Evolutionary conservation across 2,888 invertebrate species (phyloP).

Genomic region (Phania funesta): DNA sequence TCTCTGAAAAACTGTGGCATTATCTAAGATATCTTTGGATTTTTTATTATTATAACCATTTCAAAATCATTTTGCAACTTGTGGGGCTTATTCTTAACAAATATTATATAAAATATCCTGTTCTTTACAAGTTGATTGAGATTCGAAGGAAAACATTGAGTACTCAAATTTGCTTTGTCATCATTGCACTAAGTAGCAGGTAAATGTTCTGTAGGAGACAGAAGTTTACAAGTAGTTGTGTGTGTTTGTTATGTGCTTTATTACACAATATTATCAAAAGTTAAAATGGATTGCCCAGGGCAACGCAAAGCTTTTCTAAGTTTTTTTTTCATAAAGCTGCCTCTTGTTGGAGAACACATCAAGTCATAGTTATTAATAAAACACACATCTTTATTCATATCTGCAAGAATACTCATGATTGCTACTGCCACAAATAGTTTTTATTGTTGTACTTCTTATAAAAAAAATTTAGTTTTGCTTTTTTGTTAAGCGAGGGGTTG

Average conservation of each 20-base stretch:
- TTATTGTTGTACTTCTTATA: neutral
- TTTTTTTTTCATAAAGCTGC: constrained; percentile 50
- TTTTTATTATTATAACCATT: no score
- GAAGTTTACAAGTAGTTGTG: neutral
- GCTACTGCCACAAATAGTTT: constrained; percentile 1
- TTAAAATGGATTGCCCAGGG: constrained; percentile 57
- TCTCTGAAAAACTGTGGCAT: no score
- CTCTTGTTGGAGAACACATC: constrained; percentile 19
- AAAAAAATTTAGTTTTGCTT: neutral
- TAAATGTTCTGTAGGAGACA: neutral
- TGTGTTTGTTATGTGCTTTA: constrained; percentile 34
- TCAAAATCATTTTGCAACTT: no score
- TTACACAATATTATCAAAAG: constrained; percentile 55
- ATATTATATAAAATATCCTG: no score
- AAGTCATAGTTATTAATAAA: constrained; percentile 3
- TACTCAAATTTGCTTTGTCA: no score
- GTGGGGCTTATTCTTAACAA: no score
- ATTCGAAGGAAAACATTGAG: no score
- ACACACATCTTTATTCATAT: neutral
- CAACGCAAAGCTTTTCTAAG: constrained; percentile 39
- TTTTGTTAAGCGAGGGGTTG: no score
- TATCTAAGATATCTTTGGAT: no score
- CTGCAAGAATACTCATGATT: neutral
- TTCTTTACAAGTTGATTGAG: no score
- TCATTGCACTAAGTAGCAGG: neutral